Base-by-base conservation (phyloP, 2,113 vertebrate genomes). In the Hypomesus transpacificus region DNA sequence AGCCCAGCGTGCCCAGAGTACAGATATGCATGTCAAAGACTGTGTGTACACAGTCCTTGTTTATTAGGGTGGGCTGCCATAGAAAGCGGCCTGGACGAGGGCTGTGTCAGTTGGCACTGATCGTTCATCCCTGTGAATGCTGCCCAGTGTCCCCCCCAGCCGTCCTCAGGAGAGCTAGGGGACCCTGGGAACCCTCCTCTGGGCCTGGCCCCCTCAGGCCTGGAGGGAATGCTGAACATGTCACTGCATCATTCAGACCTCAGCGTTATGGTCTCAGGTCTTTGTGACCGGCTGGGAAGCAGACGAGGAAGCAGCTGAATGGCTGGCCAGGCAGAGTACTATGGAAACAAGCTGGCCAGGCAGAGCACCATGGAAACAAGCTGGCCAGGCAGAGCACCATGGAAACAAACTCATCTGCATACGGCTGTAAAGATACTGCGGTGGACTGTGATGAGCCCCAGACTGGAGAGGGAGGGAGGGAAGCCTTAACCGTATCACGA, bases 161-260 rank as follows among this genome's bases (percentile, higher is more conserved):
- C 57, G 26, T 61, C 18, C 54, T 34, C 46, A 72, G 67, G 18
- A 73, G 68, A 13, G 66, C 16, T 39, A 69, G 57, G 73, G 70
- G 73, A 75, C 74, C 69, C 76, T 78, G 79, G 53, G 81, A 86
- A 88, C 75, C 72, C n/a, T 83, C 61, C 34, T 8, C 17, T 73
- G 69, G 71, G 51, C 57, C 20, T 16, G 57, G 64, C 28, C 16
- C 51, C 59, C 74, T 58, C 31, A 34, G 31, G 31, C 31, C 13
- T 22, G 59, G 56, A 70, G 80, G 63, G 87, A 91, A 87, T 89
- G 82, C 77, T 84, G 80, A 86, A 86, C 88, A 76, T 80, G 80
- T 84, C 63, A 61, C 75, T 79, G 84, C 81, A 76, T 80, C 73
- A 80, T 83, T 84, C 81, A 3, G 87, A 87, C 83, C 61, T n/a